phyloP scores from a whole-genome alignment of 2,888 invertebrate species.

The Acanthosoma haemorrhoidale region DNA sequence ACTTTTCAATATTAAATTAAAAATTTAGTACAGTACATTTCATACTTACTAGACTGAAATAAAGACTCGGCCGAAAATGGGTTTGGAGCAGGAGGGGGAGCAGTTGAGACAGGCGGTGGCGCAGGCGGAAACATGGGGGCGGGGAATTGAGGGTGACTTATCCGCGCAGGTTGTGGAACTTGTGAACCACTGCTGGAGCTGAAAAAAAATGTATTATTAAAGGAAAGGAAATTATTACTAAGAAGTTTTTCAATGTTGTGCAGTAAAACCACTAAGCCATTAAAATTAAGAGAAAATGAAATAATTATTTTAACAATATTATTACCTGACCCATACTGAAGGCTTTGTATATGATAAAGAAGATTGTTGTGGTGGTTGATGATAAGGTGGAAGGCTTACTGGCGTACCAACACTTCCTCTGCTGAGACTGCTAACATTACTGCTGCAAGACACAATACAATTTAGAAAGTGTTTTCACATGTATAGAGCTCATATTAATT shows the following conservation, averaged over 20 bases:
- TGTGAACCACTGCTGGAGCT: background rate
- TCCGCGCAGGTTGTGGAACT: background rate
- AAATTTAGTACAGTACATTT: too few relatives aligned
- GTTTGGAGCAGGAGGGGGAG: constrained; percentile 57
- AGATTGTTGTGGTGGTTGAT: constrained; percentile 38
- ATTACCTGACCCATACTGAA: constrained; percentile 42
- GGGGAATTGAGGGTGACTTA: constrained; percentile 20
- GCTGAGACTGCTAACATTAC: constrained; percentile 78
- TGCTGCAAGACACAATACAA: constrained; percentile 51
- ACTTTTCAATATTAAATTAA: too few relatives aligned
- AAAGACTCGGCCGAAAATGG: constrained; percentile 84
- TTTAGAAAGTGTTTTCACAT: background rate
- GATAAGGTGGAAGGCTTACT: constrained; percentile 43
- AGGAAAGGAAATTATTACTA: constrained; percentile 21
- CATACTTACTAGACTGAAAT: constrained; percentile 72
- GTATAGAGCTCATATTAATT: background rate
- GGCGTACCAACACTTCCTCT: constrained; percentile 57
- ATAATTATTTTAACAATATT: background rate
- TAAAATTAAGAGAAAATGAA: background rate
- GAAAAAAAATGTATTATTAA: constrained; percentile 7
- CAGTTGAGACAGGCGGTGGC: constrained; percentile 53
- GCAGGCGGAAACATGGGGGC: constrained; percentile 46
- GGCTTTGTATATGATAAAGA: constrained; percentile 39
- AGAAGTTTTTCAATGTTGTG: background rate
- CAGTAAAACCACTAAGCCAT: background rate